Conservation (phyloP, 2,797 vertebrate genomes). For the Capromys pilorides region DNA sequence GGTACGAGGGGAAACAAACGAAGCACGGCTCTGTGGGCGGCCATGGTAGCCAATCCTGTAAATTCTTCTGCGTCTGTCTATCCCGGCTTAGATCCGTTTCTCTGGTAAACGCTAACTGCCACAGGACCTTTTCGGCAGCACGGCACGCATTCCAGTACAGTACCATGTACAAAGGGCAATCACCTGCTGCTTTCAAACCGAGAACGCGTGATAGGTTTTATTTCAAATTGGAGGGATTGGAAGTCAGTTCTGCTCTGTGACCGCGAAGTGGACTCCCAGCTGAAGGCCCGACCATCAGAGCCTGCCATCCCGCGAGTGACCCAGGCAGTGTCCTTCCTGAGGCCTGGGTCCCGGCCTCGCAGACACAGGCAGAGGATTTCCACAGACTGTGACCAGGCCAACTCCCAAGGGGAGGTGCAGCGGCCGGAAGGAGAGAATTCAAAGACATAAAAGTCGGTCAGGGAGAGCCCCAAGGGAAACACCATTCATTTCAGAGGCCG, state of each 20-base stretch:
- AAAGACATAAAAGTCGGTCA: background rate
- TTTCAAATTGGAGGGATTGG: constrained; percentile 42
- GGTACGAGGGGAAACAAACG: too few species aligned
- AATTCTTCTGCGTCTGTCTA: background rate
- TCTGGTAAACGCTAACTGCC: background rate
- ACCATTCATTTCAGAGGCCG: constrained; percentile 52
- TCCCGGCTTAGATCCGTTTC: background rate
- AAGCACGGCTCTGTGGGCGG: too few species aligned
- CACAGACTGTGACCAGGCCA: background rate
- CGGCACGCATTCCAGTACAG: background rate
- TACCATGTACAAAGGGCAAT: constrained; percentile 44
- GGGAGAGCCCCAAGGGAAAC: constrained; percentile 52
- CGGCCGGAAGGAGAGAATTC: constrained; percentile 29
- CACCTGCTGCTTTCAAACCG: constrained; percentile 53
- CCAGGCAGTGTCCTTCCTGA: background rate
- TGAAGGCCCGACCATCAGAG: background rate
- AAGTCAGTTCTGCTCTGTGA: constrained; percentile 45
- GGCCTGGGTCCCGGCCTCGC: background rate
- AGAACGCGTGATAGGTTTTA: constrained; percentile 34
- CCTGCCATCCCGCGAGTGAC: background rate
- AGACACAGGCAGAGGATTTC: background rate
- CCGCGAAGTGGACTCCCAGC: background rate
- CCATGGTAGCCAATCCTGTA: background rate
- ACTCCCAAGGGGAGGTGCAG: constrained; percentile 30
- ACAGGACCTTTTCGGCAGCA: constrained; percentile 18